phyloP scores from a whole-genome alignment of 92 coral and sea anemone species.

The Zoanthus sociatus region DNA sequence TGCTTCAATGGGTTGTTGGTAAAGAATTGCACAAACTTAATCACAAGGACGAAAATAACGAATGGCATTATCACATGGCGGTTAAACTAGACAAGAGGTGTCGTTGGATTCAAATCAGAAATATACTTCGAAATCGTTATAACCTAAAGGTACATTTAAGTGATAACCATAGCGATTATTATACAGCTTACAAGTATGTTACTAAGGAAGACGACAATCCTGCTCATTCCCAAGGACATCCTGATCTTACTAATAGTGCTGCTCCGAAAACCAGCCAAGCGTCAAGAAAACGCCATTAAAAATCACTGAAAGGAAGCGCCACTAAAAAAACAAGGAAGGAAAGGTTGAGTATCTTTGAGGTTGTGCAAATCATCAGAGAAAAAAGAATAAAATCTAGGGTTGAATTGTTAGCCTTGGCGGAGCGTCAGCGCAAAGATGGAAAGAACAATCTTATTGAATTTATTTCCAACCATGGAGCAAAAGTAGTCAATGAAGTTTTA shows the following conservation, averaged over 20 bases:
- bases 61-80: slow-evolving; percentile 40
- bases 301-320: background rate
- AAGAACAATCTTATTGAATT: slow-evolving; percentile 52
- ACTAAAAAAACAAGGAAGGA: slow-evolving; percentile 5
- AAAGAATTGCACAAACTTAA: slow-evolving; percentile 22
- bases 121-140: slow-evolving; percentile 10
- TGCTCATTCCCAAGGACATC: slow-evolving; percentile 14
- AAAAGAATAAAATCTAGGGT: slow-evolving; percentile 39
- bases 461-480: slow-evolving; percentile 42
- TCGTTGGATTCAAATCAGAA: slow-evolving; percentile 38
- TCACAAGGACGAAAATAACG: slow-evolving; percentile 4
- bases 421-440: slow-evolving; percentile 37
- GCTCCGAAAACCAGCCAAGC: slow-evolving; percentile 2
- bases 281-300: background rate
- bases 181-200: slow-evolving; percentile 27
- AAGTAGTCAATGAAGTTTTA: slow-evolving; percentile 36
- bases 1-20: slow-evolving; percentile 34
- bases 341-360: slow-evolving; percentile 30
- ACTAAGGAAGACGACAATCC: slow-evolving; percentile 10
- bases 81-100: slow-evolving; percentile 27
- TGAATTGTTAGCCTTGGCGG: slow-evolving; percentile 50
- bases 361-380: slow-evolving; percentile 42
- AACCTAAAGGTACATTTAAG: slow-evolving; percentile 43
- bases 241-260: slow-evolving; percentile 17
- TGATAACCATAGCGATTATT: slow-evolving; percentile 39